Percentiles rank a stretch among this genome's conserved stretches.
Evolutionary conservation across 2,888 invertebrate genomes (phyloP).

Genomic region (Drosophila imparisetae): DNA sequence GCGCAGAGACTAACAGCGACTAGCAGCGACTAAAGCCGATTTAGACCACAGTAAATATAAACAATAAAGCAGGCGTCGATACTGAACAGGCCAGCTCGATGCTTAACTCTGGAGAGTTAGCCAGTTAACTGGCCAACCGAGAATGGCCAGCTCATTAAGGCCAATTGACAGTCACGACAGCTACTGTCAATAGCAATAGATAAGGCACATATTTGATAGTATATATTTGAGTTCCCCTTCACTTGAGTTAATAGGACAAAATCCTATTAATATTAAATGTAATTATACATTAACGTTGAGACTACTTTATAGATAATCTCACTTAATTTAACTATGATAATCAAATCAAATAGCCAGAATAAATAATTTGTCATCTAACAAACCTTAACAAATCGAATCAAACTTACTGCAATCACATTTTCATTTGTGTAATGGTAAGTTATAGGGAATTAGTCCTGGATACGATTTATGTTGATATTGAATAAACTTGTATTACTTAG

Average conservation of each 20-base stretch:
- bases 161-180: conserved; percentile 16
- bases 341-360: neutral
- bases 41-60: conserved; percentile 41
- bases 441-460: neutral
- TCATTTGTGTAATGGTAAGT: neutral
- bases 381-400: neutral
- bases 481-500: too few species aligned
- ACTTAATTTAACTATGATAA: neutral
- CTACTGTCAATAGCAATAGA: conserved; percentile 5
- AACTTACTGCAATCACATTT: neutral
- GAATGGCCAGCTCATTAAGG: conserved; percentile 42
- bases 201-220: neutral
- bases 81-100: neutral
- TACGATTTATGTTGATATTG: neutral
- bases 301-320: neutral
- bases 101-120: conserved; percentile 31
- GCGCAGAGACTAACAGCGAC: neutral
- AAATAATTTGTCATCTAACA: neutral
- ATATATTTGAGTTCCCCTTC: neutral
- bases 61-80: conserved; percentile 21
- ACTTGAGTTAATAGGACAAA: neutral
- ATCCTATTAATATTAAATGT: neutral
- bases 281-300: neutral
- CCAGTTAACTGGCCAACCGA: conserved; percentile 53
- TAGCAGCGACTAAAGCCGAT: conserved; percentile 44